Conservation (phyloP, 2,888 invertebrate species). For the Dromius quadrimaculatus region DNA sequence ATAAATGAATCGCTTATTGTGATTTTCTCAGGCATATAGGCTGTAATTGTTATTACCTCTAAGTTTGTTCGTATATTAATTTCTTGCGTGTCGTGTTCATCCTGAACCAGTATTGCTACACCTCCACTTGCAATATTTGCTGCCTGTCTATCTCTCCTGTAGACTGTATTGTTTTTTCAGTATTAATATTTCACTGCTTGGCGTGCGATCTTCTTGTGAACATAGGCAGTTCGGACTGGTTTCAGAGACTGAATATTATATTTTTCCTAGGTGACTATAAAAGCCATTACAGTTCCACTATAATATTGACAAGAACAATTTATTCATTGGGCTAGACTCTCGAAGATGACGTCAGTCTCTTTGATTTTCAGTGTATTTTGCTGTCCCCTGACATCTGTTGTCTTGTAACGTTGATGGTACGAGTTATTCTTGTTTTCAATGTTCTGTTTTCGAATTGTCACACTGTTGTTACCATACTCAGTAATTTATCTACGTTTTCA, state of each 20-base stretch:
- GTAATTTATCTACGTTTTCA: neutral
- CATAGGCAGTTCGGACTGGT: neutral
- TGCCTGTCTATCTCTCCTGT: neutral
- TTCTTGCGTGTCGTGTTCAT: neutral
- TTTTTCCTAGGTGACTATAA: neutral
- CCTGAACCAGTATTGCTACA: neutral
- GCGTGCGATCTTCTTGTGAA: neutral
- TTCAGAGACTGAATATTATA: neutral
- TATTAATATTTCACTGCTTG: neutral
- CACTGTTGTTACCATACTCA: neutral
- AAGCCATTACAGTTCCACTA: conserved; percentile 9
- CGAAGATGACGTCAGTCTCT: neutral
- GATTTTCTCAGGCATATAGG: neutral
- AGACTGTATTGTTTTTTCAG: neutral
- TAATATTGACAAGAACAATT: no score
- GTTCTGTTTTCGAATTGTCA: neutral
- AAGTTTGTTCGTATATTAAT: neutral
- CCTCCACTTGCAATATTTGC: neutral
- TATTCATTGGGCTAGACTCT: no score
- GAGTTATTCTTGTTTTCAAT: neutral
- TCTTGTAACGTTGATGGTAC: neutral
- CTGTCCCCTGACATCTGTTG: neutral
- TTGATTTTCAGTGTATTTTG: neutral
- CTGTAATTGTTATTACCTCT: conserved; percentile 6
- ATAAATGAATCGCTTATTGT: neutral